Percentiles rank a stretch among this genome's conserved stretches.
Conservation (phyloP, 2,797 vertebrate species). For the Gambusia yucatana region DNA sequence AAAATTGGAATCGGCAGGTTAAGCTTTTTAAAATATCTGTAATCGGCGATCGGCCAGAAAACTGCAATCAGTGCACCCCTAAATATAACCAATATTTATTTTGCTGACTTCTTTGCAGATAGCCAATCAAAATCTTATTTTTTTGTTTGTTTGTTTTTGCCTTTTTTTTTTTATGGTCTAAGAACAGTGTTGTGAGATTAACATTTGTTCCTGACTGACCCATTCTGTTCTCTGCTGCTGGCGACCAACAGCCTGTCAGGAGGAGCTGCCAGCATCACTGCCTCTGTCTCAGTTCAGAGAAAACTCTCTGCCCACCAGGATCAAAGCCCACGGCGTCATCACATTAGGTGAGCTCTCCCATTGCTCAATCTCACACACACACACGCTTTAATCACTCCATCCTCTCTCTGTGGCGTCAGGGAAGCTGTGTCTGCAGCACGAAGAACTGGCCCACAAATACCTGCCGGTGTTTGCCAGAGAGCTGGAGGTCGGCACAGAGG, state of each 20-base stretch:
- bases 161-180: no score
- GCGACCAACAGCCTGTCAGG: conserved; percentile 40
- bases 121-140: no score
- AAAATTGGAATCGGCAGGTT: no score
- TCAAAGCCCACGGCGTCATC: conserved; percentile 91
- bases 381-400: no score
- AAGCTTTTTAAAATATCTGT: no score
- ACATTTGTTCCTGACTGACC: neutral
- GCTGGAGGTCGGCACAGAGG: conserved; percentile 85
- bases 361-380: neutral
- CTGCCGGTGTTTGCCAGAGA: conserved; percentile 90
- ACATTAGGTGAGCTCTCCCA: conserved; percentile 83
- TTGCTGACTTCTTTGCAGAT: no score
- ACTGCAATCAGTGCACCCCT: no score
- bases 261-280: conserved; percentile 74
- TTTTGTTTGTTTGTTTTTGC: no score
- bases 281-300: conserved; percentile 85
- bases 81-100: no score
- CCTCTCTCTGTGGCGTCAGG: conserved; percentile 71
- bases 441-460: conserved; percentile 88
- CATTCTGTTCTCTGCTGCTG: neutral
- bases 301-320: conserved; percentile 82
- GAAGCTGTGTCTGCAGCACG: conserved; percentile 92
- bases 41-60: no score
- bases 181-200: neutral